Percentiles rank a stretch among this genome's conserved stretches.
These are phyloP conservation scores for Ommatoiulus sabulosus DNA, from an alignment of 2,888 invertebrate species.

Conservation along the genomic window DNA sequence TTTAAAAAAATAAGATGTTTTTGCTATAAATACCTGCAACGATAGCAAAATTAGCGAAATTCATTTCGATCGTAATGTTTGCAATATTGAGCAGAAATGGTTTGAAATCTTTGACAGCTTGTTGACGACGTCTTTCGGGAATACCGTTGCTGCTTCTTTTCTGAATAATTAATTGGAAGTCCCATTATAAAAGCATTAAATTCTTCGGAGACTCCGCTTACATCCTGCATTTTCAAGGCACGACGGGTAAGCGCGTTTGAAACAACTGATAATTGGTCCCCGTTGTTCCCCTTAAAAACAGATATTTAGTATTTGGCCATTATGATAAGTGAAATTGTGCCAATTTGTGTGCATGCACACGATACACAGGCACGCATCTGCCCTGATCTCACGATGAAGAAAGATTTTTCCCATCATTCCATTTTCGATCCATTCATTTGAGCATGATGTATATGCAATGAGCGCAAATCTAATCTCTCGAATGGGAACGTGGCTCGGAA, in stretches of 20 bases:
- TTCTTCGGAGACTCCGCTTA: not conserved
- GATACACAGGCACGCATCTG: slow-evolving; percentile 25
- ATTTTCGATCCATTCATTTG: slow-evolving; percentile 37
- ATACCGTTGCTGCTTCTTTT: not conserved
- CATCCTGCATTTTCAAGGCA: not conserved
- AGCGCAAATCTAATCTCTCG: slow-evolving; percentile 28
- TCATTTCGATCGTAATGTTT: no score
- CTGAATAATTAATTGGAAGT: slow-evolving; percentile 21
- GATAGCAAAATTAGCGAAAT: no score
- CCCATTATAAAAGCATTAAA: slow-evolving; percentile 30
- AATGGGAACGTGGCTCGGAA: not conserved
- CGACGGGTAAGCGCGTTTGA: not conserved
- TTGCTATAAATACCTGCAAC: no score
- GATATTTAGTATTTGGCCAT: not conserved
- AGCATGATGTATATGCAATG: slow-evolving; percentile 12
- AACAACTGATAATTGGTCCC: slow-evolving; percentile 40
- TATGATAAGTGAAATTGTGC: slow-evolving; percentile 20
- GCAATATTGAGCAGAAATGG: not conserved
- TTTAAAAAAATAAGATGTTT: no score
- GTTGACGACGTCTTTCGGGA: not conserved
- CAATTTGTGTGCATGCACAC: slow-evolving; percentile 1
- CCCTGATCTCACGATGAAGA: slow-evolving; percentile 8
- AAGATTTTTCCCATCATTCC: slow-evolving; percentile 1
- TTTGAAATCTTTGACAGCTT: not conserved
- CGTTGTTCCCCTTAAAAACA: slow-evolving; percentile 30